Evolutionary conservation across 2,888 invertebrate species (phyloP).

Genomic region (Oconnorella tubifera): DNA sequence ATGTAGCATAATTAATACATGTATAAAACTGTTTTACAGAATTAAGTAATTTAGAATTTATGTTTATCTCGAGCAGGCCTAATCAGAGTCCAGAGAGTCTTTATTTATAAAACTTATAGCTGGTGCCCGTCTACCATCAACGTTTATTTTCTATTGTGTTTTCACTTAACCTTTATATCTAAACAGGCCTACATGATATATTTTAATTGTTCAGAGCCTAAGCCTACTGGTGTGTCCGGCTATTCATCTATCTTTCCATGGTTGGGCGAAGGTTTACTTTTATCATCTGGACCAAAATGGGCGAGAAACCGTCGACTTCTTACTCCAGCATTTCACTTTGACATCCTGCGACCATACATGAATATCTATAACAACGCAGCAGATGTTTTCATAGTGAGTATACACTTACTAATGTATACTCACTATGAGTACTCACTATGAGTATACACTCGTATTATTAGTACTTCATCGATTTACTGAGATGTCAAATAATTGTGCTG

Average conservation of each 20-base stretch:
- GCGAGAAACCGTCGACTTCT: conserved; percentile 35
- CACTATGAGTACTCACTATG: background rate
- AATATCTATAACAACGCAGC: conserved; percentile 33
- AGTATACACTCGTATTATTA: background rate
- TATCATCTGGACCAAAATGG: conserved; percentile 35
- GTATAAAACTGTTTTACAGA: no score
- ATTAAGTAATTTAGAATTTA: no score
- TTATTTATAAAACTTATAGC: no score
- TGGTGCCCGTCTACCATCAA: no score
- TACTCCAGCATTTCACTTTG: conserved; percentile 40
- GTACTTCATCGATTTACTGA: background rate
- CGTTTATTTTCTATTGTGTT: no score
- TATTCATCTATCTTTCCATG: conserved; percentile 16
- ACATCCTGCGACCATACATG: conserved; percentile 37
- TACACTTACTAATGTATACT: background rate
- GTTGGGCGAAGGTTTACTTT: conserved; percentile 38
- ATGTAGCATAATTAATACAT: no score
- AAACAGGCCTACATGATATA: no score
- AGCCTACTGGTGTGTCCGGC: conserved; percentile 19
- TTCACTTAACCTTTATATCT: no score
- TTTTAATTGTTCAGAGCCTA: conserved; percentile 23
- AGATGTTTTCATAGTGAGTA: conserved; percentile 37
- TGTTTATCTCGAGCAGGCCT: no score
- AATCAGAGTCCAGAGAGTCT: no score
- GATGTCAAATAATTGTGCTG: background rate